Conservation (phyloP, 2,888 invertebrate genomes). For the Phymatocera aterrima region DNA sequence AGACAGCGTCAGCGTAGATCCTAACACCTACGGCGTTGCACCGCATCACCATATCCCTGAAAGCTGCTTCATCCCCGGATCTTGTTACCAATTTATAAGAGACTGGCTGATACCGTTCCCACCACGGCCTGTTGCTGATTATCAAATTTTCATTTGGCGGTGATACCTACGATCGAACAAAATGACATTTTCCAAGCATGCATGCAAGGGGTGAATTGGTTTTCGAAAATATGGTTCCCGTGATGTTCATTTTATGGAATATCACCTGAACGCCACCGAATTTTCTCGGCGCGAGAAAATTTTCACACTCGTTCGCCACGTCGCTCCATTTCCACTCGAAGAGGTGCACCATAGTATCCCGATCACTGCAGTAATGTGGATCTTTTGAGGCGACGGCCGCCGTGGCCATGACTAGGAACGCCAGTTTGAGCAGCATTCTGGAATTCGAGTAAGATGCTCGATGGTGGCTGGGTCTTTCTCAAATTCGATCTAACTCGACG, state of each 20-base stretch:
- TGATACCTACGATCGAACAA: slow-evolving; percentile 74
- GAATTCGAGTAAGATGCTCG: too few relatives aligned
- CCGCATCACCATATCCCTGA: slow-evolving; percentile 83
- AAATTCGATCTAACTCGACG: too few relatives aligned
- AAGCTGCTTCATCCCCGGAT: slow-evolving; percentile 85
- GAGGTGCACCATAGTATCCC: slow-evolving; percentile 79
- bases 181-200: background rate
- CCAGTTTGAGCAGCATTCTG: background rate
- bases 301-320: slow-evolving; percentile 83
- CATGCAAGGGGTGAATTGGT: background rate
- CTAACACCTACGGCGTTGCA: slow-evolving; percentile 70
- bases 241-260: background rate
- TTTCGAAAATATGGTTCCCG: background rate
- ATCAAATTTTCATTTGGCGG: slow-evolving; percentile 79
- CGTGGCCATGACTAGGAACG: slow-evolving; percentile 39
- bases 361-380: slow-evolving; percentile 74
- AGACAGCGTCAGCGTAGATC: slow-evolving; percentile 85
- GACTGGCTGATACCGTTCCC: slow-evolving; percentile 86
- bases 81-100: slow-evolving; percentile 86
- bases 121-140: slow-evolving; percentile 65
- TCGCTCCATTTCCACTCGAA: slow-evolving; percentile 87
- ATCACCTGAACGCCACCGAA: slow-evolving; percentile 73
- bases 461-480: too few relatives aligned
- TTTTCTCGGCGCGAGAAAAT: slow-evolving; percentile 81
- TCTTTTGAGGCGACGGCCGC: slow-evolving; percentile 60